Percentiles rank a stretch among this genome's conserved stretches.
Conservation (phyloP, 2,797 vertebrate genomes). For the Brotogeris chrysoptera region DNA sequence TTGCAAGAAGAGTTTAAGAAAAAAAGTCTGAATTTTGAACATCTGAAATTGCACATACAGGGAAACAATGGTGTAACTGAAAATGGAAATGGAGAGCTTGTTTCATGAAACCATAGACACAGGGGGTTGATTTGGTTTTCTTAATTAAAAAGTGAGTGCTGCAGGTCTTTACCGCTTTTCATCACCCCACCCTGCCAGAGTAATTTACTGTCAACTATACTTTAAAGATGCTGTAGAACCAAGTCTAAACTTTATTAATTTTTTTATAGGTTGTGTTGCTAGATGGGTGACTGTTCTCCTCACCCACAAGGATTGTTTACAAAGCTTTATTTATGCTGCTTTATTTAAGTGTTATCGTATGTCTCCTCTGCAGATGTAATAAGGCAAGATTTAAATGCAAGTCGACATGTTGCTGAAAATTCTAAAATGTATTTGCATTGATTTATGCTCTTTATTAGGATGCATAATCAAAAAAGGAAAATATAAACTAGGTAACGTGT, state of each 20-base stretch:
- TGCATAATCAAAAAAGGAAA: not conserved
- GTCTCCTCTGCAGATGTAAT: not conserved
- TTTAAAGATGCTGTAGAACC: not conserved
- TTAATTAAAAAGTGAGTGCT: not conserved
- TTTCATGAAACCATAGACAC: not conserved
- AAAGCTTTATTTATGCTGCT: not conserved
- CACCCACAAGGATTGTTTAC: not conserved
- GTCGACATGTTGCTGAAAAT: not conserved
- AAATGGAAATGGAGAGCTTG: not conserved
- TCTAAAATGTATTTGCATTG: not conserved
- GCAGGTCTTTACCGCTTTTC: not conserved
- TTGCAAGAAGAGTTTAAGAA: not conserved
- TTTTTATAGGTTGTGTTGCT: not conserved
- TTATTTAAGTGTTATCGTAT: not conserved
- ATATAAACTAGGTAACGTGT: not conserved
- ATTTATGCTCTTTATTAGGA: not conserved
- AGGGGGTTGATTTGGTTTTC: not conserved
- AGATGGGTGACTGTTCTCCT: not conserved
- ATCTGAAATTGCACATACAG: not conserved
- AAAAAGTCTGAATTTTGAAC: not conserved
- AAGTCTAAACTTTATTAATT: not conserved
- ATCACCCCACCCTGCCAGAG: not conserved
- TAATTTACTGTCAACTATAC: not conserved
- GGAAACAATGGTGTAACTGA: not conserved
- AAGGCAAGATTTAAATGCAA: not conserved